Conservation (phyloP, 2,113 vertebrate genomes). For the Engraulis encrasicolus region DNA sequence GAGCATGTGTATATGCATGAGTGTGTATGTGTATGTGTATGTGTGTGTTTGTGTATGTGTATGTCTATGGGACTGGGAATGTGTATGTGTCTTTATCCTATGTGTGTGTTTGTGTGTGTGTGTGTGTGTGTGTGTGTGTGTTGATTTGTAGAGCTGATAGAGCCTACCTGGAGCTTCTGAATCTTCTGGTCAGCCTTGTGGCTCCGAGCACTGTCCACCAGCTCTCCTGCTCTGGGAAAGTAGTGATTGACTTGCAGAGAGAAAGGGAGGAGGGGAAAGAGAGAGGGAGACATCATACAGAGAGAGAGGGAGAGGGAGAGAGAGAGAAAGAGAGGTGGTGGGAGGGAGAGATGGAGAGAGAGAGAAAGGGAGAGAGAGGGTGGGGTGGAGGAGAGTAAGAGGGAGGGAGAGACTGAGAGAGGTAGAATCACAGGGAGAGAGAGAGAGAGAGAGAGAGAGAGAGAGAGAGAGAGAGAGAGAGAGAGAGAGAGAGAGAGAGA, state of each 20-base stretch:
- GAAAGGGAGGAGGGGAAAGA: conserved; percentile 35
- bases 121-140: neutral
- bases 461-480: conserved; percentile 23
- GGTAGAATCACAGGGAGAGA: conserved; percentile 38
- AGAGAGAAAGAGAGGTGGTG: too few species aligned
- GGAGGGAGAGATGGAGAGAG: too few species aligned
- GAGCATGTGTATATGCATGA: neutral
- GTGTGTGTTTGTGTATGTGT: neutral
- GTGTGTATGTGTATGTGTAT: neutral
- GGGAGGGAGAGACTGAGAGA: too few species aligned
- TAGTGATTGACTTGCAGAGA: conserved; percentile 56
- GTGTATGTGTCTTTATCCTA: neutral
- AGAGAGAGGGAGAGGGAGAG: too few species aligned
- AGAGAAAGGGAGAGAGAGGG: too few species aligned
- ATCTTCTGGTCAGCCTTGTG: conserved; percentile 22
- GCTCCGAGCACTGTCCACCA: neutral
- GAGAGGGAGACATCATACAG: too few species aligned
- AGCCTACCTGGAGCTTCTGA: neutral
- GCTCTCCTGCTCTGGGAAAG: conserved; percentile 29
- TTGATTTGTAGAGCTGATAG: neutral
- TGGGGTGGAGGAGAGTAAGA: too few species aligned
- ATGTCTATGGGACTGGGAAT: neutral
- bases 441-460: conserved; percentile 31
- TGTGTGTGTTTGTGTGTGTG: too few species aligned
- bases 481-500: conserved; percentile 14